Evolutionary conservation across 2,888 invertebrate species (phyloP), one percentile per base, ranked within the genome.

Genomic region (Stenurella melanura): DNA sequence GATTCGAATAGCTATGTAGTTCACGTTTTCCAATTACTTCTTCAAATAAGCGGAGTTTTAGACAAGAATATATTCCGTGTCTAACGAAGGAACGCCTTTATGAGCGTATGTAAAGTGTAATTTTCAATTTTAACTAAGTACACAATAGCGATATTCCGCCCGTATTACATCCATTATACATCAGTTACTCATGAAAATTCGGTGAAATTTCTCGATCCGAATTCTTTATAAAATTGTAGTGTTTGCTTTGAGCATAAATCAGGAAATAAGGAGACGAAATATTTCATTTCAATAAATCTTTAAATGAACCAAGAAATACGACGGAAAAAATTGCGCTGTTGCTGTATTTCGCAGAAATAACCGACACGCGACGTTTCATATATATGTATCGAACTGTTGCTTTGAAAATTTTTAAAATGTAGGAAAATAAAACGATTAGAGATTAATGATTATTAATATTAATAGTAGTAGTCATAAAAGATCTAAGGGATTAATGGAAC

Each of bases 11-110:
- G 85, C 84, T 83, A 83, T 82, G 83, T 82, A 83, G 83, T 85
- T 84, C 85, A 83, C 82, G 84, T 83, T 86, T 86, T 86, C 84
- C 86, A 86, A 86, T 86, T 85, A 86, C 85, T 83, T 84, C 83
- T 73, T 76, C 69, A 76, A 76, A 76, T 76, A 76, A 66, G 54
- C 69, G 69, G 68, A 73, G 58, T 76, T 66, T 72, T 76, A 34
- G 67, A 67, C 67, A 50, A 58, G 70, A 60, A 70, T 70, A 42
- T 60, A 70, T 60, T 26, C 58, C 11, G 60, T 60, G 38, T 60
- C 58, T 70, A 70, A 60, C 60, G 70, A 60, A 60, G 60, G 60
- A 42, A 61, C 63, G 70, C 26, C 50, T 72, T 50, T 63, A 42
- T 60, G 12, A 60, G 50, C 19, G 60, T 70, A 70, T 58, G 58